phyloP scores from a whole-genome alignment of 2,888 invertebrate species.

The Ophioninae sp. region DNA sequence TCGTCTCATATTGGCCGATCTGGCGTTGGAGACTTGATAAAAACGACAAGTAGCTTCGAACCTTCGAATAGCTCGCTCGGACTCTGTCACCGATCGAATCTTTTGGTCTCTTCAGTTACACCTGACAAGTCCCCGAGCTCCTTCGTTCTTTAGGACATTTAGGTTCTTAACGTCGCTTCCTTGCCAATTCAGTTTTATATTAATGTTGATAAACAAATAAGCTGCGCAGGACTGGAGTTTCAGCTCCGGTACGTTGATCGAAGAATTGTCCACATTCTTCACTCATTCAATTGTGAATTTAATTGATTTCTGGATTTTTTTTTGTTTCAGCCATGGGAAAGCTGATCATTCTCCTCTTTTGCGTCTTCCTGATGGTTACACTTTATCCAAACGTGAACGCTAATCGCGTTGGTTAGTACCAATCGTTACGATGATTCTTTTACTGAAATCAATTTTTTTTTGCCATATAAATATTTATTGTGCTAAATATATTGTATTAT shows the following conservation, averaged over 20 bases:
- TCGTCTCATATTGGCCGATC: slow-evolving; percentile 65
- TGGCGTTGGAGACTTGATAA: slow-evolving; percentile 52
- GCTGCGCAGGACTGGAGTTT: background rate
- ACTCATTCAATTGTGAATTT: background rate
- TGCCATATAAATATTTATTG: too few species aligned
- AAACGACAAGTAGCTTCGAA: slow-evolving; percentile 58
- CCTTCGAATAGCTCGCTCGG: slow-evolving; percentile 57
- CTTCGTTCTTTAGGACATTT: slow-evolving; percentile 12
- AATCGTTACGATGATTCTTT: too few species aligned
- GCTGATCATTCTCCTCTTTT: slow-evolving; percentile 66
- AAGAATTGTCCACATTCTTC: background rate
- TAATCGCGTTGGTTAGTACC: slow-evolving; percentile 66
- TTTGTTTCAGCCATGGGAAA: slow-evolving; percentile 62
- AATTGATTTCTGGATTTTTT: background rate
- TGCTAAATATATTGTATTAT: too few species aligned
- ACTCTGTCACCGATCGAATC: slow-evolving; percentile 49
- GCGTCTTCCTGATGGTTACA: slow-evolving; percentile 61
- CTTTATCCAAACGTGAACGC: slow-evolving; percentile 63
- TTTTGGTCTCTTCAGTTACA: slow-evolving; percentile 53
- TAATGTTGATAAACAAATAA: background rate
- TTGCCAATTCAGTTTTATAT: background rate
- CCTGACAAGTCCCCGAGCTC: slow-evolving; percentile 47
- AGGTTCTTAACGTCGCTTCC: too few species aligned
- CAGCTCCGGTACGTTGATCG: background rate
- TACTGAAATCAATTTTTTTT: too few species aligned